phyloP scores from a whole-genome alignment of 2,797 vertebrate genomes.

The Parambassis ranga region DNA sequence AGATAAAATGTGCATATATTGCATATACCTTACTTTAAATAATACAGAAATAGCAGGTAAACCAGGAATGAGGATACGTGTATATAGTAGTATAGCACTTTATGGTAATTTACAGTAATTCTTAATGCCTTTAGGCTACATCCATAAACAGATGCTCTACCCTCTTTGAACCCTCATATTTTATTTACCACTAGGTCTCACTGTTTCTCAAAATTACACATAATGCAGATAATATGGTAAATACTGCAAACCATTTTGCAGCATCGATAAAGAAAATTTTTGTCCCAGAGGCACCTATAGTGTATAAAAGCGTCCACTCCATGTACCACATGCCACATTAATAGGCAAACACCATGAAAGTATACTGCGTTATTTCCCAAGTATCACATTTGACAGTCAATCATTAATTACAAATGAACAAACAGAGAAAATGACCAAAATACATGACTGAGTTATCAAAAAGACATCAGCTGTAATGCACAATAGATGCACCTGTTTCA shows the following conservation, averaged over 20 bases:
- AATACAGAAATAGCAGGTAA: slow-evolving; percentile 3
- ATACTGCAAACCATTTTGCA: slow-evolving; percentile 22
- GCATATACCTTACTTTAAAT: slow-evolving; percentile 13
- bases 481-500: slow-evolving; percentile 63
- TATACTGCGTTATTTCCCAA: slow-evolving; percentile 5
- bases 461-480: slow-evolving; percentile 48
- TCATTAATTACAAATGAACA: slow-evolving; percentile 19
- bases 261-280: slow-evolving; percentile 12
- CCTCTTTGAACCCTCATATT: slow-evolving; percentile 26
- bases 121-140: slow-evolving; percentile 12
- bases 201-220: slow-evolving; percentile 39
- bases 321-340: no score
- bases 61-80: slow-evolving; percentile 9
- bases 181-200: slow-evolving; percentile 44
- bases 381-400: slow-evolving; percentile 1
- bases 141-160: slow-evolving; percentile 8
- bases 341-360: not conserved
- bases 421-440: slow-evolving; percentile 34
- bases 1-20: slow-evolving; percentile 12
- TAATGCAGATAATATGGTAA: slow-evolving; percentile 41
- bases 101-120: slow-evolving; percentile 16
- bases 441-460: slow-evolving; percentile 40
- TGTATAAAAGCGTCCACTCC: not conserved
- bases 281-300: not conserved
- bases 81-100: not conserved